phyloP scores from a whole-genome alignment of 2,113 vertebrate genomes.

The Brienomyrus brachyistius region DNA sequence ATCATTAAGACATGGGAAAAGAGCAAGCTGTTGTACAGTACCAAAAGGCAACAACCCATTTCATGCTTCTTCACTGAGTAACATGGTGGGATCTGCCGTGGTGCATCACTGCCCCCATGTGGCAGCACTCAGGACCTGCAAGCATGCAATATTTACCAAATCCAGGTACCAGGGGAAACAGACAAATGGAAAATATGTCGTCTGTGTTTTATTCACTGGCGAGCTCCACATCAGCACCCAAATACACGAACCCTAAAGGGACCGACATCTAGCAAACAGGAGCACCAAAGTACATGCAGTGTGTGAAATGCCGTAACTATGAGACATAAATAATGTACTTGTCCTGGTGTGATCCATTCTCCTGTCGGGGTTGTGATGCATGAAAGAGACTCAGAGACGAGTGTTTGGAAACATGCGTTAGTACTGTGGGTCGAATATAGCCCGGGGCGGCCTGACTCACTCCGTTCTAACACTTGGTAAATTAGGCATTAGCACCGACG shows the following conservation, averaged over 20 bases:
- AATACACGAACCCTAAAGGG: not conserved
- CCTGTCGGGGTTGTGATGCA: not conserved
- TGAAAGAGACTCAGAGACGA: not conserved
- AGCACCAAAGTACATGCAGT: not conserved
- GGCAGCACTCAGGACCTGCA: conserved; percentile 7
- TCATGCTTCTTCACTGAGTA: not conserved
- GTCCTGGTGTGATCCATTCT: not conserved
- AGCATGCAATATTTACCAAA: not conserved
- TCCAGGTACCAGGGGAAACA: not conserved
- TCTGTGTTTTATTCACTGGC: conserved; percentile 32
- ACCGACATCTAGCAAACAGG: not conserved
- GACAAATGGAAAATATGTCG: conserved; percentile 39
- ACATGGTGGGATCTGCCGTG: not conserved
- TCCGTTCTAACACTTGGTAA: conserved; percentile 43
- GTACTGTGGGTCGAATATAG: conserved; percentile 32
- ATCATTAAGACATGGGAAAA: conserved; percentile 55
- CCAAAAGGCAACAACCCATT: conserved; percentile 46
- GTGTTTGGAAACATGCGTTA: not conserved
- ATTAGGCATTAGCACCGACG: not conserved
- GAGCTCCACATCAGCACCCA: conserved; percentile 12
- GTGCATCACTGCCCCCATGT: conserved; percentile 61
- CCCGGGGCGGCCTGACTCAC: conserved; percentile 51
- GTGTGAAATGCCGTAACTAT: not conserved
- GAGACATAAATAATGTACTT: not conserved
- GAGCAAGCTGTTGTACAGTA: conserved; percentile 49